These are phyloP conservation scores for Smittia aterrima DNA, from an alignment of 2,888 invertebrate species.

Conservation along the genomic window DNA sequence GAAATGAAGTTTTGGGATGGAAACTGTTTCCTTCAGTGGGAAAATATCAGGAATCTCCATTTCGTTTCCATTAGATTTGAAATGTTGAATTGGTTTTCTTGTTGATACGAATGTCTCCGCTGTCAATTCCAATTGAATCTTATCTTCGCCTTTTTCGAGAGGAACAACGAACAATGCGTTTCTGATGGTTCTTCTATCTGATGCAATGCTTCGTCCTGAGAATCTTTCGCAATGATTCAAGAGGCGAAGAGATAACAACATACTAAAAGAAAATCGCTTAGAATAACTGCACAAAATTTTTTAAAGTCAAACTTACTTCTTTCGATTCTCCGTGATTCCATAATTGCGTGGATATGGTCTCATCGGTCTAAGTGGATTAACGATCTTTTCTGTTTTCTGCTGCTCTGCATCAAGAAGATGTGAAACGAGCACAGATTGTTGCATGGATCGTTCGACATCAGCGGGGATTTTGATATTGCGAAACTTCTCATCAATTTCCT, in stretches of 20 bases:
- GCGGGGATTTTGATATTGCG: constrained; percentile 56
- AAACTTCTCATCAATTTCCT: constrained; percentile 58
- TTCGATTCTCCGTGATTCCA: constrained; percentile 70
- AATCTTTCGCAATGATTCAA: constrained; percentile 67
- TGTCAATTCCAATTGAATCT: constrained; percentile 64
- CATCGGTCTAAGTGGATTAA: constrained; percentile 68
- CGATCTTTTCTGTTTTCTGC: constrained; percentile 70
- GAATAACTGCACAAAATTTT: no score
- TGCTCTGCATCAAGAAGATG: constrained; percentile 77
- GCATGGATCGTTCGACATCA: constrained; percentile 60
- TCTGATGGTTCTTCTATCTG: constrained; percentile 60
- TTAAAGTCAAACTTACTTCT: constrained; percentile 59
- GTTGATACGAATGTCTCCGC: constrained; percentile 68
- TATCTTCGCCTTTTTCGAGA: constrained; percentile 61
- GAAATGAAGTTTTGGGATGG: constrained; percentile 57
- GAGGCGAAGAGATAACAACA: constrained; percentile 64
- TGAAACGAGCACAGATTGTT: constrained; percentile 63
- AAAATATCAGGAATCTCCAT: constrained; percentile 67
- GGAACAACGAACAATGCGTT: constrained; percentile 60
- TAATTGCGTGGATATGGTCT: constrained; percentile 69
- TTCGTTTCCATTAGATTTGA: constrained; percentile 53
- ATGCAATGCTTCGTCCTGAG: constrained; percentile 57
- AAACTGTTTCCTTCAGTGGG: constrained; percentile 72
- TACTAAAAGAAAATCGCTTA: constrained; percentile 56
- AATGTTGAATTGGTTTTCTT: constrained; percentile 60